Evolutionary conservation across 2,888 invertebrate genomes (phyloP).

Genomic region (Oscheius sp.): DNA sequence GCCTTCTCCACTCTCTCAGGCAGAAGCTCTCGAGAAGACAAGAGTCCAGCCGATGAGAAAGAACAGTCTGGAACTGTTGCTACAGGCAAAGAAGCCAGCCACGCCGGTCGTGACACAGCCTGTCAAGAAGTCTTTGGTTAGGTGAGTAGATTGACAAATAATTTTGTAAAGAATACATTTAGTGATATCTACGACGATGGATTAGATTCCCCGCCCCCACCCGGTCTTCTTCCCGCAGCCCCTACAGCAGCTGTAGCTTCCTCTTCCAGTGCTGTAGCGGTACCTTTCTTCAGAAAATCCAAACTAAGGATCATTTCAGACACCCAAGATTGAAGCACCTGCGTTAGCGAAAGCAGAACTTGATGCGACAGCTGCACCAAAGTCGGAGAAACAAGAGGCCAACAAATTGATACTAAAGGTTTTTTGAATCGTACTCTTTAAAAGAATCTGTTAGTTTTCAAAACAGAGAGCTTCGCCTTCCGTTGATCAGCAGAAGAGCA

Average conservation of each 20-base stretch:
- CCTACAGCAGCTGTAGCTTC: background rate
- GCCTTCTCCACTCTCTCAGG: background rate
- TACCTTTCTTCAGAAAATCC: background rate
- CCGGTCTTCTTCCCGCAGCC: background rate
- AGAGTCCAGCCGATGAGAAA: constrained; percentile 30
- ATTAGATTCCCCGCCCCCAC: constrained; percentile 26
- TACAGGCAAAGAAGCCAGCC: constrained; percentile 10
- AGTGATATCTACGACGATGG: constrained; percentile 39
- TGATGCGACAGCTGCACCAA: background rate
- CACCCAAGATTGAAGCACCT: constrained; percentile 18
- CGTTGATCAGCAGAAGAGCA: constrained; percentile 26
- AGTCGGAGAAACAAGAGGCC: constrained; percentile 7
- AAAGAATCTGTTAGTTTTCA: constrained; percentile 38
- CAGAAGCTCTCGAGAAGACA: background rate
- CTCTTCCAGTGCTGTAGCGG: background rate
- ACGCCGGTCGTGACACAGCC: background rate
- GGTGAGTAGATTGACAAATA: background rate
- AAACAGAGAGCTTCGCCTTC: constrained; percentile 33
- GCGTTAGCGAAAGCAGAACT: background rate
- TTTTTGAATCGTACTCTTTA: background rate
- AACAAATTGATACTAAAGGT: constrained; percentile 25
- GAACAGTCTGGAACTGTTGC: constrained; percentile 15
- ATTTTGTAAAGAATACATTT: background rate
- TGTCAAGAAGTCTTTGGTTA: background rate
- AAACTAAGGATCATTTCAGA: background rate